Base-by-base conservation (phyloP, 2,113 vertebrate species). In the Onychostoma macrolepis region DNA sequence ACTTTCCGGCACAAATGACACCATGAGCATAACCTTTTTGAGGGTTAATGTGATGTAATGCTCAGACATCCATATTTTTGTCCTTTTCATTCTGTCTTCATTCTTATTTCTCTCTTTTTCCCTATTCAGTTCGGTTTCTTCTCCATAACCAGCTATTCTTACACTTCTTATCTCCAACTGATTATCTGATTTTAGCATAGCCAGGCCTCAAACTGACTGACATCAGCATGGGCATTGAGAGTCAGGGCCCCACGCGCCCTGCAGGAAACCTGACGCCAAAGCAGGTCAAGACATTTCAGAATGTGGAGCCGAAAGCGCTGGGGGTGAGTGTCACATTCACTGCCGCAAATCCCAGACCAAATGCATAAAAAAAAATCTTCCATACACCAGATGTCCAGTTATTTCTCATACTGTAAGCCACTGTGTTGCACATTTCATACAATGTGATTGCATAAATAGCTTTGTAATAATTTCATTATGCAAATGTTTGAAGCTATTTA, bases 261-360 rank as follows among this genome's bases (percentile, higher is more conserved):
- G 43, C 41, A 61, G 92, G 89, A 63, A 91, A 26, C 4, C 93
- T 96, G 5, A 93, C 90, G 43, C 72, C 85, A 0, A 74, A 86
- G 6, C 94, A 95, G 58, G 91, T 92, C 43, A 91, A 93, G 84
- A 92, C 93, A 67, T 94, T 91, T 89, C 90, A 91, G 81, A 94
- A 91, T 84, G 92, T 94, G 92, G 95, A 96, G 87, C 95, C 95
- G 21, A 96, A 95, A 81, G 95, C 94, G n/a, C 90, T 96, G 1
- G 95, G 95, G 91, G 95, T 96, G 80, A 93, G 92, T 80, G 11
- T 21, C 41, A 43, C 4, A 11, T 72, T 36, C 15, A 79, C 28
- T 10, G 0, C 53, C 9, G 7, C 53, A 58, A n/a, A 58, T 12
- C 28, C 1, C 8, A 36, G 4, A 12, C 2, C 6, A 24, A 58